A percentile compares a stretch with the other conserved stretches of the same genome.
Evolutionary conservation across 2,113 vertebrate species (phyloP).

Genomic region (Otocyon megalotis): DNA sequence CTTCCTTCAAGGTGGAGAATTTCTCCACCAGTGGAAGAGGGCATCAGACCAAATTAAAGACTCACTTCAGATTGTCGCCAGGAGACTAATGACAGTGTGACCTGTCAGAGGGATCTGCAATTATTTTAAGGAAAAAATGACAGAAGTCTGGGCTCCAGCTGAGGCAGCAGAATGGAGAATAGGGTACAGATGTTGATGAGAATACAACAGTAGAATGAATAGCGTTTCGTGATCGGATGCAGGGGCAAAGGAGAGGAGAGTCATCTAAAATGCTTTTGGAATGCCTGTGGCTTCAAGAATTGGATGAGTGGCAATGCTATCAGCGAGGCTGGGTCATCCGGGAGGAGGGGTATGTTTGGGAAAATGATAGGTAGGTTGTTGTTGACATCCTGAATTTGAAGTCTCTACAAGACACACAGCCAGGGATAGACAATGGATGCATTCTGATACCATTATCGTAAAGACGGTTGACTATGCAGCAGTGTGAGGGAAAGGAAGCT

Average conservation of each 20-base stretch:
- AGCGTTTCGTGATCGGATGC: neutral
- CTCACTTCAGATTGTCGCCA: neutral
- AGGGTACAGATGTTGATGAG: neutral
- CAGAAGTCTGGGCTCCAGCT: neutral
- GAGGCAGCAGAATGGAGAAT: neutral
- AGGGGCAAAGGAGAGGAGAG: neutral
- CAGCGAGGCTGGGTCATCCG: neutral
- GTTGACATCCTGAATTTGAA: neutral
- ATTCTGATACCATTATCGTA: neutral
- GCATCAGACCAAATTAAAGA: neutral
- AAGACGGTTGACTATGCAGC: neutral
- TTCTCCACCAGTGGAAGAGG: neutral
- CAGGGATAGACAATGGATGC: neutral
- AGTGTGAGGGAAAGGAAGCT: neutral
- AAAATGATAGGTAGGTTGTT: neutral
- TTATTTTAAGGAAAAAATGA: neutral
- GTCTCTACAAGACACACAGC: neutral
- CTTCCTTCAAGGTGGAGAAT: neutral
- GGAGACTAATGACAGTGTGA: neutral
- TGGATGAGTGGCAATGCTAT: neutral
- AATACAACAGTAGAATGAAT: accelerated
- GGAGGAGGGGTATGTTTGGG: neutral
- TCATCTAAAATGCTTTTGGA: neutral
- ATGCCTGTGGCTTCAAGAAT: neutral
- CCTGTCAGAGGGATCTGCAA: neutral